These are phyloP conservation scores for Anoplolepis gracilipes DNA, from an alignment of 1,140 invertebrate species.

Conservation along the genomic window DNA sequence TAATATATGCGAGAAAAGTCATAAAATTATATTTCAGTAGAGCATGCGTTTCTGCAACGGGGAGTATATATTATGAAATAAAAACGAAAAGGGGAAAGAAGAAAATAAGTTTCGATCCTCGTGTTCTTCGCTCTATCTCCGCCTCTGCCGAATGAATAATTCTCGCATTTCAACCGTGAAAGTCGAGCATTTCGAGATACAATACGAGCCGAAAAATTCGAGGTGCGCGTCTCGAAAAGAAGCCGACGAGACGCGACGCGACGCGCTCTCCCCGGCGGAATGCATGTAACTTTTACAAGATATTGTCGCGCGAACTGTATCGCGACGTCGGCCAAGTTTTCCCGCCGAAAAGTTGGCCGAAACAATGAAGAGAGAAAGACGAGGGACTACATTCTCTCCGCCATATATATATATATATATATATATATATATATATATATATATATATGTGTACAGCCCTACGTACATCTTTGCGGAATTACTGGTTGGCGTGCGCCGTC, in stretches of 20 bases:
- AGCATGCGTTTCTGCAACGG: background rate
- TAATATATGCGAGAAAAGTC: background rate
- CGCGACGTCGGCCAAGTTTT: slow-evolving; percentile 59
- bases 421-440: too few relatives aligned
- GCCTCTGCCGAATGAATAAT: slow-evolving; percentile 43
- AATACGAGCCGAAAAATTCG: slow-evolving; percentile 42
- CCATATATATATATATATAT: too few relatives aligned
- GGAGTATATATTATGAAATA: background rate
- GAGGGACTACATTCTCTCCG: too few relatives aligned
- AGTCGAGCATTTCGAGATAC: slow-evolving; percentile 29
- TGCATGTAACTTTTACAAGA: slow-evolving; percentile 69
- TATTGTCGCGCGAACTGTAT: slow-evolving; percentile 61
- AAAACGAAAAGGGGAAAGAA: background rate
- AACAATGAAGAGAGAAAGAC: too few relatives aligned
- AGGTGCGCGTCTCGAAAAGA: slow-evolving; percentile 23
- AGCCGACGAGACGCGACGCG: too few relatives aligned
- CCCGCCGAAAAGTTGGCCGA: slow-evolving; percentile 69
- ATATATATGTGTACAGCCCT: too few relatives aligned
- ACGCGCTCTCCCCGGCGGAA: slow-evolving; percentile 48
- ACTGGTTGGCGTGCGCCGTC: slow-evolving; percentile 13
- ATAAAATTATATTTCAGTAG: background rate
- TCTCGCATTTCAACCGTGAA: slow-evolving; percentile 21
- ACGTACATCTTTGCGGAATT: slow-evolving; percentile 3
- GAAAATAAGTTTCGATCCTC: slow-evolving; percentile 34
- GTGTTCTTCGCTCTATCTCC: background rate